Base-by-base conservation (phyloP, 2,797 vertebrate genomes). In the Sphaeramia orbicularis region DNA sequence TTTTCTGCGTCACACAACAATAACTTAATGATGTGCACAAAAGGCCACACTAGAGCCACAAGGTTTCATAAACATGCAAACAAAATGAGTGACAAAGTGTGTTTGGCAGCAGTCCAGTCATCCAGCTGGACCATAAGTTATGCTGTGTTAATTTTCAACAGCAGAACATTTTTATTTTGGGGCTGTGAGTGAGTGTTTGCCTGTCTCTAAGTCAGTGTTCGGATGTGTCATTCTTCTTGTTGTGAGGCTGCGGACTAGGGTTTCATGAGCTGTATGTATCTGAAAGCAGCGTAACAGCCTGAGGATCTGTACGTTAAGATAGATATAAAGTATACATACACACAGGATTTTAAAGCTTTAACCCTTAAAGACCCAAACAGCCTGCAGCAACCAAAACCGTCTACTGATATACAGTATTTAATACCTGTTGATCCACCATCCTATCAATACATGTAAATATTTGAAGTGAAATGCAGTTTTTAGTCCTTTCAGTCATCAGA, bases 191-290 rank as follows among this genome's bases (percentile, higher is more conserved):
- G 19, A 55, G 16, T 41, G 16, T n/a, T 8, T 21, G 19, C 14
- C 32, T 35, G 32, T 66, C 8, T 60, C 6, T 19, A 49, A 62
- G 27, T 54, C 48, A 21, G 44, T 44, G 40, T 72, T 11, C 48
- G 36, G 36, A 43, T 59, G 41, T 63, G 38, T 62, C 42, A 24
- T 43, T 36, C 44, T 60, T 57, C 14, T 44, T 60, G 24, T 51
- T 49, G 15, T 59, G 55, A 60, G 12, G 0, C 16, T 54, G 30
- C 67, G 30, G 36, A 53, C 44, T 50, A 19, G 42, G 24, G 21
- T 57, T 49, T 56, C 79, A 70, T 77, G 66, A 54, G 38, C 43
- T 52, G 21, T 52, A 72, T 57, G 47, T 55, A 42, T 71, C 60
- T 69, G 47, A 59, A 51, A 70, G 16, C 47, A 11, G 12, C 36